Percentiles rank a stretch among this genome's conserved stretches.
Conservation (phyloP, 2,888 invertebrate species). For the Eurois occulta region DNA sequence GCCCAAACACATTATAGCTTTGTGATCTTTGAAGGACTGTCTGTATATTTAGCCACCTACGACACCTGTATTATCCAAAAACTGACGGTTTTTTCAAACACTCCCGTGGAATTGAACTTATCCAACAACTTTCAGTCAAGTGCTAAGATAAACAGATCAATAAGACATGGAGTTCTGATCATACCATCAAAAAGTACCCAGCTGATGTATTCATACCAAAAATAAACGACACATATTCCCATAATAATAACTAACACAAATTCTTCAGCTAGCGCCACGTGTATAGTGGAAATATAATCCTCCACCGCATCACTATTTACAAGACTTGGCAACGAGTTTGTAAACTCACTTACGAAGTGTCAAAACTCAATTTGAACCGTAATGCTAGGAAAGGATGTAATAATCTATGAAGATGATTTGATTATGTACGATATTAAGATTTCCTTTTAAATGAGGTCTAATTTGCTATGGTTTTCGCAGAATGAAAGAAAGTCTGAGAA, state of each 20-base stretch:
- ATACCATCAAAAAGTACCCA: conserved; percentile 4
- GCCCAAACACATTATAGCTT: background rate
- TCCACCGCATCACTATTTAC: conserved; percentile 35
- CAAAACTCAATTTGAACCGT: conserved; percentile 48
- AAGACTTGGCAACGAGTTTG: conserved; percentile 57
- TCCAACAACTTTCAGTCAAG: background rate
- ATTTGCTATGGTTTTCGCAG: background rate
- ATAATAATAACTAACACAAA: conserved; percentile 34
- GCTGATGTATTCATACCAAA: conserved; percentile 12
- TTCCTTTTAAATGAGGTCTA: background rate
- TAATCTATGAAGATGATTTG: conserved; percentile 44
- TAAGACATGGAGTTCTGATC: background rate
- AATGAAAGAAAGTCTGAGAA: background rate
- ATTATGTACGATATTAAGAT: background rate
- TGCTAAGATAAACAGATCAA: background rate
- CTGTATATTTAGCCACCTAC: background rate
- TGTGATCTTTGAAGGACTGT: background rate
- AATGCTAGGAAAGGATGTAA: conserved; percentile 12
- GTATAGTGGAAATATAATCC: conserved; percentile 50
- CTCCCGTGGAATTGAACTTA: too few relatives aligned
- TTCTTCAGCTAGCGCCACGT: conserved; percentile 45
- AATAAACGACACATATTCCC: conserved; percentile 28
- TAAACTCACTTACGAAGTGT: conserved; percentile 63
- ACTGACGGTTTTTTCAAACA: background rate
- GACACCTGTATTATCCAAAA: background rate